Evolutionary conservation across 2,113 vertebrate genomes (phyloP).

Genomic region (Bothrops jararaca): DNA sequence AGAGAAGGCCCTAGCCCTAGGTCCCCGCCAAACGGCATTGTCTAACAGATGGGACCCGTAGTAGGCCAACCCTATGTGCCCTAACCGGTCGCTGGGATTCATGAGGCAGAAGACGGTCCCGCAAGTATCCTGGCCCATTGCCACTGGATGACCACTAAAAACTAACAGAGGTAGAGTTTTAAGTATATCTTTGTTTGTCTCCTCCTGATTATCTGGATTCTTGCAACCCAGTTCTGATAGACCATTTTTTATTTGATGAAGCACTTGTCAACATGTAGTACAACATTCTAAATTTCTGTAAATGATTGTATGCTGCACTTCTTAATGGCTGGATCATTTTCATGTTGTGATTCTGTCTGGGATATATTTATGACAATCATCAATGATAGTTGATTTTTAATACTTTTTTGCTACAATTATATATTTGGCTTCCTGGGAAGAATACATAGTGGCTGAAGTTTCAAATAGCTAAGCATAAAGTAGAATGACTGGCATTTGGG

Average conservation of each 20-base stretch:
- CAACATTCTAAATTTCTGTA: slow-evolving; percentile 53
- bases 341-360: slow-evolving; percentile 47
- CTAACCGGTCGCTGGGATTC: too few relatives aligned
- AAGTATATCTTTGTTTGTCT: background rate
- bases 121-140: too few relatives aligned
- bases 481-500: slow-evolving; percentile 15
- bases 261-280: slow-evolving; percentile 41
- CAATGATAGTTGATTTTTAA: slow-evolving; percentile 38
- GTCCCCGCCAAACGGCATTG: too few relatives aligned
- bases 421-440: background rate
- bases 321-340: slow-evolving; percentile 56
- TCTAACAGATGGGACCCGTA: too few relatives aligned
- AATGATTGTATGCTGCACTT: slow-evolving; percentile 54
- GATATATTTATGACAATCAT: slow-evolving; percentile 42
- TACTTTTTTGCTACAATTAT: slow-evolving; percentile 11
- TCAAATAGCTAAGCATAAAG: background rate
- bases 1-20: too few relatives aligned
- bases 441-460: slow-evolving; percentile 29
- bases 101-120: too few relatives aligned
- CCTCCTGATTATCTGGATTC: background rate
- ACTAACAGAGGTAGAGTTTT: background rate
- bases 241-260: slow-evolving; percentile 33
- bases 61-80: too few relatives aligned
- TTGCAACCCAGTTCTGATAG: background rate
- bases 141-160: background rate